A percentile compares a stretch with the other conserved stretches of the same genome.
These are phyloP conservation scores for Agrochola macilenta DNA, from an alignment of 2,888 invertebrate species.

Conservation along the genomic window DNA sequence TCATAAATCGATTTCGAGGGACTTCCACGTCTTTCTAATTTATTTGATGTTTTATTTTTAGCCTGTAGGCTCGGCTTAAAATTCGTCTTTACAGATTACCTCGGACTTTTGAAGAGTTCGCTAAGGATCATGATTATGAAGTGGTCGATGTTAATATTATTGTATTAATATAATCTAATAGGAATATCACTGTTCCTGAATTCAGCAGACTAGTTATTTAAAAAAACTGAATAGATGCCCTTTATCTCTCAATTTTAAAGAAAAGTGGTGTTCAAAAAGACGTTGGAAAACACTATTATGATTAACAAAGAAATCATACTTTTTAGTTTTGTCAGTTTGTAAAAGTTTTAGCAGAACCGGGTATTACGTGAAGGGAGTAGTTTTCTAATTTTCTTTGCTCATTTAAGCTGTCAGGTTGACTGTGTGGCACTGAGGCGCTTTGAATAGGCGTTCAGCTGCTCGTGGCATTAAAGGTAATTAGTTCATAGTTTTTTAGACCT, in stretches of 20 bases:
- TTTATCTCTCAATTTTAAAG: neutral
- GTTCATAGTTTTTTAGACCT: constrained; percentile 54
- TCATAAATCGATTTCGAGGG: constrained; percentile 25
- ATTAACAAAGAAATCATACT: constrained; percentile 40
- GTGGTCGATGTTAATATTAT: neutral
- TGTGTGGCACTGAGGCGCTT: constrained; percentile 59
- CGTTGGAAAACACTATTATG: constrained; percentile 7
- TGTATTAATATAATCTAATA: neutral
- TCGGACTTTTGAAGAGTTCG: neutral
- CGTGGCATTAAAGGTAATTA: constrained; percentile 75
- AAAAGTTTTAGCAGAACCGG: constrained; percentile 35
- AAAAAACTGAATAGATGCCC: neutral
- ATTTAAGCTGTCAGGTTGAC: constrained; percentile 55
- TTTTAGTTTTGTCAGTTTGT: constrained; percentile 39
- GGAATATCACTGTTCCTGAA: neutral
- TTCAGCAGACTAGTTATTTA: neutral
- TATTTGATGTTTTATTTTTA: constrained; percentile 18
- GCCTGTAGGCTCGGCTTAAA: neutral
- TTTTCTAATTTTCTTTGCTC: constrained; percentile 56
- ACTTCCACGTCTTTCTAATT: constrained; percentile 30
- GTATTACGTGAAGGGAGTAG: constrained; percentile 39
- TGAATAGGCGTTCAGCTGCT: constrained; percentile 67
- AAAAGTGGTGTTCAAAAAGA: neutral
- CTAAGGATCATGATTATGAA: neutral
- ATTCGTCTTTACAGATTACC: neutral